Evolutionary conservation across 2,797 vertebrate species (phyloP).

Genomic region (Bryconaethiops microstoma): DNA sequence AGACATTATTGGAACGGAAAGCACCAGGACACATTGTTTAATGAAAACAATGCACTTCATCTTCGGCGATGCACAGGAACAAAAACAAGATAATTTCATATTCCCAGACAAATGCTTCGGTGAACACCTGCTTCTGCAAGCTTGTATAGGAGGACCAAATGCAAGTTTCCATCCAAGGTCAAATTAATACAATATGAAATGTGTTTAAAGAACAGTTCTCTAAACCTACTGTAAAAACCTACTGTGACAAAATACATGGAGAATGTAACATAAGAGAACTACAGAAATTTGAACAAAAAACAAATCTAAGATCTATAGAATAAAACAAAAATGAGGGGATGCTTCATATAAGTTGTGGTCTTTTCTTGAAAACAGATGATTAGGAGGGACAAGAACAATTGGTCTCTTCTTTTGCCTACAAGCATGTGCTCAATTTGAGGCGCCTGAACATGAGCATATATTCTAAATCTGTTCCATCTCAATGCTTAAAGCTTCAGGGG

Average conservation of each 20-base stretch:
- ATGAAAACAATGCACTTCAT: conserved; percentile 48
- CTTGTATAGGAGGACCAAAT: neutral
- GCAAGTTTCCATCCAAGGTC: conserved; percentile 31
- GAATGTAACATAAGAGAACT: neutral
- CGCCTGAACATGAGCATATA: conserved; percentile 16
- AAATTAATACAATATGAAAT: conserved; percentile 6
- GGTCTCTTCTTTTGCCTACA: conserved; percentile 21
- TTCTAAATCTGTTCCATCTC: neutral
- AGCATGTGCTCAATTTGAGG: conserved; percentile 23
- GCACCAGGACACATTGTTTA: conserved; percentile 39
- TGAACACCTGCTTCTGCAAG: neutral
- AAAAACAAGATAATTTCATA: conserved; percentile 3
- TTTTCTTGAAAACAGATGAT: neutral
- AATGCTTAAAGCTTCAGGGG: conserved; percentile 1
- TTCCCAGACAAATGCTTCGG: neutral
- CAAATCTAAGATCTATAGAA: neutral
- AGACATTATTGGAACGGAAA: conserved; percentile 38
- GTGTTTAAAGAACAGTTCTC: neutral
- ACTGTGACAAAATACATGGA: neutral
- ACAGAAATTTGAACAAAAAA: neutral
- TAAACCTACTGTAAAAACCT: conserved; percentile 8
- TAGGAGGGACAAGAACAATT: neutral
- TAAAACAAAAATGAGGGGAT: neutral
- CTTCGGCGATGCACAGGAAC: conserved; percentile 25
- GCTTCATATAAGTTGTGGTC: neutral